Evolutionary conservation across 2,888 invertebrate species (phyloP).

Genomic region (Drosophila subquinaria): DNA sequence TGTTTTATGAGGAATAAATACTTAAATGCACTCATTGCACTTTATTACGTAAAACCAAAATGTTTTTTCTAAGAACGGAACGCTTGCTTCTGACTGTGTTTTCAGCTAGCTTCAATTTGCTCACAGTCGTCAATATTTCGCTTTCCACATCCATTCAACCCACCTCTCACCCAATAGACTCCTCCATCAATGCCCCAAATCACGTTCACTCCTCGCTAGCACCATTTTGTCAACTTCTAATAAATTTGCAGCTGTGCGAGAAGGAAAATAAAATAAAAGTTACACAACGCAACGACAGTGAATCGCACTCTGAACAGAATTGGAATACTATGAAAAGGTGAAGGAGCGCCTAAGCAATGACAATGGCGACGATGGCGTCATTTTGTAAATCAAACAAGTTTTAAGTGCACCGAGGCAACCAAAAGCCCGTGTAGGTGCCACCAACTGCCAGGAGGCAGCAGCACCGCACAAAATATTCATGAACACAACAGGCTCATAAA

Average conservation of each 20-base stretch:
- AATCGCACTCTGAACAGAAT: slow-evolving; percentile 44
- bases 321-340: not conserved
- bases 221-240: no score
- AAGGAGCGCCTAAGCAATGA: slow-evolving; percentile 52
- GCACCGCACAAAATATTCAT: slow-evolving; percentile 68
- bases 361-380: slow-evolving; percentile 59
- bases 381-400: slow-evolving; percentile 72
- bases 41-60: no score
- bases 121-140: no score
- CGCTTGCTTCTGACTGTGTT: no score
- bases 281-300: slow-evolving; percentile 29
- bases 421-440: slow-evolving; percentile 42
- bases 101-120: no score
- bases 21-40: not conserved
- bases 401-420: slow-evolving; percentile 60
- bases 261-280: no score
- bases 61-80: no score
- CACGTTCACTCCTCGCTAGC: no score
- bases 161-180: no score
- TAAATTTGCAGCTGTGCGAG: no score
- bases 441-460: slow-evolving; percentile 25
- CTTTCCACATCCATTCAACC: no score
- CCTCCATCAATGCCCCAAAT: no score
- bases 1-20: not conserved
- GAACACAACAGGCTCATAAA: slow-evolving; percentile 76